Conservation (phyloP, 2,113 vertebrate species). For the Corvus hawaiiensis region DNA sequence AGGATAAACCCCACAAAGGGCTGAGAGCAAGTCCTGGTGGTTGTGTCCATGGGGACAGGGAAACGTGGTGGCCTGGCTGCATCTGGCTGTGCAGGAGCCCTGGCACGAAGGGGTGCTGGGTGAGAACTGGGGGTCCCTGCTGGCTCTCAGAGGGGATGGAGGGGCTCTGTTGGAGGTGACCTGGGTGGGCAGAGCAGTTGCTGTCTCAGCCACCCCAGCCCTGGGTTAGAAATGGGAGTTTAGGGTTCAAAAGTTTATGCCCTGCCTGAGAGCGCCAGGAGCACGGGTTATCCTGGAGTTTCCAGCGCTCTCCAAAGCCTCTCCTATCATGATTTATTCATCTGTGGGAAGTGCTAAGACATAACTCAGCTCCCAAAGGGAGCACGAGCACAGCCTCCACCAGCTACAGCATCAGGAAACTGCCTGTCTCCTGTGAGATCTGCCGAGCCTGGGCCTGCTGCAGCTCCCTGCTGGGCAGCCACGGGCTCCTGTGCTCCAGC, state of each 20-base stretch:
- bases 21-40: not conserved
- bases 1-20: not conserved
- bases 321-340: slow-evolving; percentile 25
- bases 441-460: not conserved
- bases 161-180: not conserved
- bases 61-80: not conserved
- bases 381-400: not conserved
- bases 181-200: not conserved
- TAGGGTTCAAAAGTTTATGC: not conserved
- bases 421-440: not conserved
- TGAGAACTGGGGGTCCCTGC: accelerated
- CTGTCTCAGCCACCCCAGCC: not conserved
- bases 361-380: not conserved
- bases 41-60: not conserved
- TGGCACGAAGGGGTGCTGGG: not conserved
- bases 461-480: not conserved
- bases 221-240: not conserved
- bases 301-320: not conserved
- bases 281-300: not conserved
- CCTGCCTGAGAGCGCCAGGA: not conserved
- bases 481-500: not conserved
- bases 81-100: not conserved
- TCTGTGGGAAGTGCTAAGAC: not conserved
- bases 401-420: not conserved
- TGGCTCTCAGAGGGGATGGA: not conserved